phyloP scores from a whole-genome alignment of 2,113 vertebrate genomes.

The Eonycteris spelaea region DNA sequence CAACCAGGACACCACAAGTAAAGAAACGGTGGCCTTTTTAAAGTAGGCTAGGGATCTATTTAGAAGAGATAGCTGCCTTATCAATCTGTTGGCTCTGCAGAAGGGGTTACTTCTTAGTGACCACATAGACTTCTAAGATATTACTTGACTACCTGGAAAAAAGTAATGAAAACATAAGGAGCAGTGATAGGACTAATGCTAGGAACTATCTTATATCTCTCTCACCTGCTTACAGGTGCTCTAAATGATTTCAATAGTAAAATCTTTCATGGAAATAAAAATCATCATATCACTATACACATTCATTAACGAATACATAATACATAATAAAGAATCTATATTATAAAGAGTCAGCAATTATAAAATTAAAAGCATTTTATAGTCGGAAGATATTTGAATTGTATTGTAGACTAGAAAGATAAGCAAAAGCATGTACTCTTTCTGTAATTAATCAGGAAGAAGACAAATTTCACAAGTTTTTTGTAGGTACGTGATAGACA shows the following conservation, averaged over 20 bases:
- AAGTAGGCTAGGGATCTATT: neutral
- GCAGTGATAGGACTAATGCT: neutral
- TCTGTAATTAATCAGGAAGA: neutral
- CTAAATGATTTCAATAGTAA: neutral
- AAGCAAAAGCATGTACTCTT: neutral
- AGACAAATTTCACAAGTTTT: neutral
- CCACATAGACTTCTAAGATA: neutral
- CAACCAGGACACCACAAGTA: neutral
- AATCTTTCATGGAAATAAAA: neutral
- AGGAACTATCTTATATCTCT: neutral
- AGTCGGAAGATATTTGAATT: neutral
- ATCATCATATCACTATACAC: neutral
- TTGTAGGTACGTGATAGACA: neutral
- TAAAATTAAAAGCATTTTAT: neutral
- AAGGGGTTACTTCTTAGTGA: neutral
- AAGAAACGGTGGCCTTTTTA: neutral
- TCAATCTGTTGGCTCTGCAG: neutral
- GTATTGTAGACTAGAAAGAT: neutral
- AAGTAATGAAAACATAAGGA: neutral
- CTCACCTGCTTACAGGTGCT: neutral
- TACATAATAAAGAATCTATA: neutral
- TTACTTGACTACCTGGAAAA: neutral
- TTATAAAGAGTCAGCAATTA: neutral
- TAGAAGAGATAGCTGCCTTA: neutral
- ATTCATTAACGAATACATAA: neutral